Evolutionary conservation across 2,113 vertebrate genomes (phyloP).

Genomic region (Myotis davidii): DNA sequence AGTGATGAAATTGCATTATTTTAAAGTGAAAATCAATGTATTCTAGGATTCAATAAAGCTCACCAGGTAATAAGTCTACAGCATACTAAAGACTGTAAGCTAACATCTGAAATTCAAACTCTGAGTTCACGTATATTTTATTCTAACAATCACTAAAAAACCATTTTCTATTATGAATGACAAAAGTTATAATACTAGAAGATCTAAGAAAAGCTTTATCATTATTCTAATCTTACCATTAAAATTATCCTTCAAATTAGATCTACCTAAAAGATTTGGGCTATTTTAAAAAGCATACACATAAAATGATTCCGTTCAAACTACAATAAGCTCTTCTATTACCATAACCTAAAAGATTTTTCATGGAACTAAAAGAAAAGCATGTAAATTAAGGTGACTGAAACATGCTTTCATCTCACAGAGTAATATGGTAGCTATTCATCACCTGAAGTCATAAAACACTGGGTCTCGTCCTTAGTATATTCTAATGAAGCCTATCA

Average conservation of each 20-base stretch:
- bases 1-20: constrained; percentile 74
- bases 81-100: not conserved
- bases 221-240: constrained; percentile 56
- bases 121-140: constrained; percentile 73
- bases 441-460: constrained; percentile 97
- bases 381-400: constrained; percentile 98
- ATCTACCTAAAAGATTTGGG: constrained; percentile 51
- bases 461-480: constrained; percentile 96
- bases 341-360: constrained; percentile 87
- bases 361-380: constrained; percentile 87
- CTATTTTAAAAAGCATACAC: constrained; percentile 52
- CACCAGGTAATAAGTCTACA: constrained; percentile 35
- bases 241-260: constrained; percentile 69
- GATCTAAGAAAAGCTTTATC: constrained; percentile 55
- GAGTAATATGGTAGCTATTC: constrained; percentile 94
- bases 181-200: constrained; percentile 40
- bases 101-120: constrained; percentile 62
- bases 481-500: constrained; percentile 99
- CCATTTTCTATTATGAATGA: constrained; percentile 63
- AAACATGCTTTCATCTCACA: constrained; percentile 93
- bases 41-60: constrained; percentile 52
- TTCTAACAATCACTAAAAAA: constrained; percentile 61
- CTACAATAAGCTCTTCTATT: constrained; percentile 81
- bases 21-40: constrained; percentile 74
- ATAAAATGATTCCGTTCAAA: constrained; percentile 74